Evolutionary conservation across 2,113 vertebrate species (phyloP).

Genomic region (Gnathonemus longibarbis): DNA sequence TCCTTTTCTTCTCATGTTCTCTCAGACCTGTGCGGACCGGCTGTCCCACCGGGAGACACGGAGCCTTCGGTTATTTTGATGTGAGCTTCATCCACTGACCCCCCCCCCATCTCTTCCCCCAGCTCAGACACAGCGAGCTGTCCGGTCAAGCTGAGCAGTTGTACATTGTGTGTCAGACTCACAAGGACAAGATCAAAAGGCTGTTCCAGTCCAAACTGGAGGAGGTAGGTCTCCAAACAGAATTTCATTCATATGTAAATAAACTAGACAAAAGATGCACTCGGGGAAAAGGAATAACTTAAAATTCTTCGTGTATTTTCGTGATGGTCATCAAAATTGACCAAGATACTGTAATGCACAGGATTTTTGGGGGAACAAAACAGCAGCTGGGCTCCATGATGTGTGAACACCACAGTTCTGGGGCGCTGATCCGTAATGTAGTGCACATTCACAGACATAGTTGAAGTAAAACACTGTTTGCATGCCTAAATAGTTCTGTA

Average conservation of each 20-base stretch:
- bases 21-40: neutral
- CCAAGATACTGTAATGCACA: neutral
- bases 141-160: constrained; percentile 84
- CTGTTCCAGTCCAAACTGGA: constrained; percentile 94
- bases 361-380: neutral
- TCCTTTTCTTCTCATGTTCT: neutral
- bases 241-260: neutral
- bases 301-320: neutral
- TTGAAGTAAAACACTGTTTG: neutral
- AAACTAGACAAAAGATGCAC: neutral
- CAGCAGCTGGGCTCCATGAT: neutral
- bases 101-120: neutral
- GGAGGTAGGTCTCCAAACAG: constrained; percentile 63
- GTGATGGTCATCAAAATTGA: neutral
- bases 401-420: neutral
- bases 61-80: neutral
- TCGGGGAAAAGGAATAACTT: neutral
- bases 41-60: neutral
- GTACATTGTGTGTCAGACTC: constrained; percentile 78
- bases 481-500: neutral
- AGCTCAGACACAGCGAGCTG: constrained; percentile 85
- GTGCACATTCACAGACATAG: neutral
- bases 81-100: neutral
- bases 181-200: constrained; percentile 85
- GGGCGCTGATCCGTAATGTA: neutral